These are phyloP conservation scores for Helicoverpa zea DNA, from an alignment of 1,140 invertebrate genomes.

Conservation along the genomic window DNA sequence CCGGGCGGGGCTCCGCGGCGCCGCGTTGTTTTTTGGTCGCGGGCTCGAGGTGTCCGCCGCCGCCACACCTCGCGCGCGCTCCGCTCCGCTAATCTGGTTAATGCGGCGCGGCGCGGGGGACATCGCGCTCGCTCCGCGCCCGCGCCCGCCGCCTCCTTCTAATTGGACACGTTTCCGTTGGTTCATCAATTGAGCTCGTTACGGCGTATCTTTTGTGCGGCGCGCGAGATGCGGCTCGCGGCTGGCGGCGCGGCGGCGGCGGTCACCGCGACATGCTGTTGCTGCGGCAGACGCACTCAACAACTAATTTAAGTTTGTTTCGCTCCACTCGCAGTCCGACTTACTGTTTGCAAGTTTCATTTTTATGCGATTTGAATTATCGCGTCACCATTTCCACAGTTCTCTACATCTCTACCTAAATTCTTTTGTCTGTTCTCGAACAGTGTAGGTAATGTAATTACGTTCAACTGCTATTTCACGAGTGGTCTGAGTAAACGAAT, in stretches of 20 bases:
- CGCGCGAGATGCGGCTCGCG: constrained; percentile 44
- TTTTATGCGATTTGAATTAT: constrained; percentile 19
- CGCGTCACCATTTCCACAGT: background rate
- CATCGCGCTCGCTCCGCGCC: constrained; percentile 57
- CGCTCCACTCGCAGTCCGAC: constrained; percentile 7
- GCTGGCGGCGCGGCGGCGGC: constrained; percentile 42
- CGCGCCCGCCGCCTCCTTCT: constrained; percentile 77
- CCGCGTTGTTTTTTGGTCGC: constrained; percentile 77
- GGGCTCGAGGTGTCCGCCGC: constrained; percentile 77
- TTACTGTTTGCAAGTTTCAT: constrained; percentile 18
- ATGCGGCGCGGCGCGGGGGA: constrained; percentile 74
- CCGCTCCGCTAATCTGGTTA: constrained; percentile 79
- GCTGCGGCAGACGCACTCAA: constrained; percentile 17
- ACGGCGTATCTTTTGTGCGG: constrained; percentile 77
- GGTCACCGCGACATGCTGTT: constrained; percentile 39
- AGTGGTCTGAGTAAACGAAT: background rate
- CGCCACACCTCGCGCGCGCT: constrained; percentile 75
- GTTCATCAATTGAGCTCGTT: constrained; percentile 85
- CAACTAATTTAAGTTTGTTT: constrained; percentile 47
- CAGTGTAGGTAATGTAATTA: background rate
- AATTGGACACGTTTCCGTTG: constrained; percentile 86
- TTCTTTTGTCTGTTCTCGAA: background rate
- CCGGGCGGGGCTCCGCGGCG: constrained; percentile 64
- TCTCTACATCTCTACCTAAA: background rate
- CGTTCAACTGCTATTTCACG: background rate